Conservation (phyloP, 2,113 vertebrate genomes). For the Brienomyrus brachyistius region DNA sequence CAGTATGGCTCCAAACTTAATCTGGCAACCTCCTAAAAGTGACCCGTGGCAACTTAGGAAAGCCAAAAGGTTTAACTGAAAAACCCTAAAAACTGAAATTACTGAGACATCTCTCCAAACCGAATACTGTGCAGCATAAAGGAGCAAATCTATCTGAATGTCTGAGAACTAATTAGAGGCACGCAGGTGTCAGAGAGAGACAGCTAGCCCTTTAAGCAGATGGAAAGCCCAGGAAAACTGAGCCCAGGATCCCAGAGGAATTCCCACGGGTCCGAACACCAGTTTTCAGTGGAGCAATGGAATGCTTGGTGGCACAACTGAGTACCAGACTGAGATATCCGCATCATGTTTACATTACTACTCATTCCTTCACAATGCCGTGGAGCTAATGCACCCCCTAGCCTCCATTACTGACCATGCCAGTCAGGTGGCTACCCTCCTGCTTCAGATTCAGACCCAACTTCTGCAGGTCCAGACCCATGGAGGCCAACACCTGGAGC, state of each 20-base stretch:
- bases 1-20: neutral
- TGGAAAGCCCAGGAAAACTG: conserved; percentile 37
- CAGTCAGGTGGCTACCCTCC: conserved; percentile 49
- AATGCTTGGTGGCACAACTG: conserved; percentile 52
- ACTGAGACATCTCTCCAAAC: conserved; percentile 17
- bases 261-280: conserved; percentile 41
- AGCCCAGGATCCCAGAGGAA: conserved; percentile 41
- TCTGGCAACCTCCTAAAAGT: neutral
- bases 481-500: conserved; percentile 62
- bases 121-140: conserved; percentile 31
- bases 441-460: conserved; percentile 56
- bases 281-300: conserved; percentile 45
- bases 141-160: conserved; percentile 28
- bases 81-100: neutral
- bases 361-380: neutral
- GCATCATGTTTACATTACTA: conserved; percentile 44
- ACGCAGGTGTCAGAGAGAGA: conserved; percentile 4
- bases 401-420: conserved; percentile 62
- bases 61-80: neutral
- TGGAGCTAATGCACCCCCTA: conserved; percentile 39
- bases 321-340: conserved; percentile 44
- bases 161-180: conserved; percentile 34
- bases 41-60: neutral
- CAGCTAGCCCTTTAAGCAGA: conserved; percentile 23
- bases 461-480: conserved; percentile 66